Evolutionary conservation across 2,113 vertebrate genomes (phyloP).

Genomic region (Heliornis fulica): DNA sequence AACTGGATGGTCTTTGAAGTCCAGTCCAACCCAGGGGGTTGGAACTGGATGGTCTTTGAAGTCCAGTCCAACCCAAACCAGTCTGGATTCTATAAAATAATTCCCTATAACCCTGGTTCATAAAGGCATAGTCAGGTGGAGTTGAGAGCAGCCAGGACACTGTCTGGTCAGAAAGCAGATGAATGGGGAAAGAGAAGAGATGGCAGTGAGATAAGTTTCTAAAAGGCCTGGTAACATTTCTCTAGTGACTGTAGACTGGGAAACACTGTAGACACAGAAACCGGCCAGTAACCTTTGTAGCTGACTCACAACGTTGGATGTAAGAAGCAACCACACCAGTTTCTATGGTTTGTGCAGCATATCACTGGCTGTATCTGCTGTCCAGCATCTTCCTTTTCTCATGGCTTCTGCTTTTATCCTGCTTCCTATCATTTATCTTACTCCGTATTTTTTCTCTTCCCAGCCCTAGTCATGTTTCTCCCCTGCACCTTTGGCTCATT

Average conservation of each 20-base stretch:
- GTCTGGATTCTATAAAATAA: not conserved
- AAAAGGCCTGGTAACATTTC: not conserved
- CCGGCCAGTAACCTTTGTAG: not conserved
- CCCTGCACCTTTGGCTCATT: not conserved
- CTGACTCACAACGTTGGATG: not conserved
- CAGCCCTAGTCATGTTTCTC: not conserved
- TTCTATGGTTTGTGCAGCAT: not conserved
- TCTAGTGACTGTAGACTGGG: not conserved
- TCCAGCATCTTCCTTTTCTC: not conserved
- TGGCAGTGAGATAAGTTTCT: not conserved
- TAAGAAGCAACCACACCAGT: not conserved
- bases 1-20: too few species aligned
- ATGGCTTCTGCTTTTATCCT: not conserved
- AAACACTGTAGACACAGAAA: not conserved
- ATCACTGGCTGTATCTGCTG: not conserved
- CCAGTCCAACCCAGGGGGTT: too few species aligned
- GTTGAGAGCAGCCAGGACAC: not conserved
- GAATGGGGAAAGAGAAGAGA: not conserved
- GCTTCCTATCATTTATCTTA: not conserved
- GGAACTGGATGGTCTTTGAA: too few species aligned
- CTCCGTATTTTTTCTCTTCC: not conserved
- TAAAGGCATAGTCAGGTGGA: not conserved
- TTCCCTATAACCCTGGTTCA: not conserved
- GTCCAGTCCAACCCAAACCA: too few species aligned
- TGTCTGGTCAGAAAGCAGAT: not conserved